Conservation (phyloP, 2,113 vertebrate genomes). For the Seriola quinqueradiata region DNA sequence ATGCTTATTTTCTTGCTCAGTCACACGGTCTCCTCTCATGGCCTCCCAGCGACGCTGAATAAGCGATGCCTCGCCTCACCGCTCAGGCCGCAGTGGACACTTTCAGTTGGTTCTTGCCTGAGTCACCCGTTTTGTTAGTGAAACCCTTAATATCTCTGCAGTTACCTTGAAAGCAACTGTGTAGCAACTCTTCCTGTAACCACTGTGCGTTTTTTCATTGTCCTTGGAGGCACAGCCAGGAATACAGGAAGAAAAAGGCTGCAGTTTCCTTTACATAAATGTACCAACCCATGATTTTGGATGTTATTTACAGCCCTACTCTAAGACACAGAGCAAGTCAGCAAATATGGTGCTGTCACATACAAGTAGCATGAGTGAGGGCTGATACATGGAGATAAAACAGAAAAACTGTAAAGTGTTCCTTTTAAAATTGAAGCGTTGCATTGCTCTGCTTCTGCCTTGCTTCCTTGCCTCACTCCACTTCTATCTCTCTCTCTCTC, state of each 20-base stretch:
- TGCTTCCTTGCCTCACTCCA: conserved; percentile 33
- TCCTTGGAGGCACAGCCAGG: conserved; percentile 28
- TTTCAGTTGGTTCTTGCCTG: conserved; percentile 8
- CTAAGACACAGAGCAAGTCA: conserved; percentile 12
- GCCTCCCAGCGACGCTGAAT: conserved; percentile 25
- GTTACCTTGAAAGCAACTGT: conserved; percentile 37
- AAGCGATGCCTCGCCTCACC: background rate
- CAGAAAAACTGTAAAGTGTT: conserved; percentile 27
- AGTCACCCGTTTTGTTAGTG: conserved; percentile 30
- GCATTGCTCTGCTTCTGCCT: conserved; percentile 33
- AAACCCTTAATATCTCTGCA: conserved; percentile 25
- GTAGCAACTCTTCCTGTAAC: conserved; percentile 28
- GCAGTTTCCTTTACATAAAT: conserved; percentile 40
- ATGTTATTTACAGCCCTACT: conserved; percentile 29
- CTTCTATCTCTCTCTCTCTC: conserved; percentile 22
- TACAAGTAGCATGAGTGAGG: background rate
- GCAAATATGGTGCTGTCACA: conserved; percentile 18
- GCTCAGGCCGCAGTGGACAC: conserved; percentile 18
- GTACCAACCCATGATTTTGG: conserved; percentile 30
- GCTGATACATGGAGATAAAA: background rate
- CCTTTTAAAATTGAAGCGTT: conserved; percentile 49
- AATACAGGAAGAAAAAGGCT: conserved; percentile 28
- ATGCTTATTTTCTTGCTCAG: conserved; percentile 30
- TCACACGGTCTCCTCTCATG: conserved; percentile 21
- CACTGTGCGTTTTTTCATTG: conserved; percentile 20